Evolutionary conservation across 92 coral and sea anemone species (phyloP).

Genomic region (Porites evermanni): DNA sequence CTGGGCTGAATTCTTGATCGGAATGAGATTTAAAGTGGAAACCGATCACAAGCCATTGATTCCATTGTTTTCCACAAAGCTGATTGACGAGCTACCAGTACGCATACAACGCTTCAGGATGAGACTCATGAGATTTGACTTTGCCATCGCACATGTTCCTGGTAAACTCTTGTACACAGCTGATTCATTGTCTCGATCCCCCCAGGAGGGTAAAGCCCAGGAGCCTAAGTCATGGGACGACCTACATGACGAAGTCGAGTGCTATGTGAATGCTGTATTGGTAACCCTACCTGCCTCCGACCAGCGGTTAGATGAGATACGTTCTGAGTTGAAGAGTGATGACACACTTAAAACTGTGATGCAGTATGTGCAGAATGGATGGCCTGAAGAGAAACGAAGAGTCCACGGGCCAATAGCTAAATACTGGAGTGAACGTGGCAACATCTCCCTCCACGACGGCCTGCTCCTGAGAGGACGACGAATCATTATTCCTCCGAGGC

Average conservation of each 20-base stretch:
- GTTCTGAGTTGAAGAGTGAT: too few species aligned
- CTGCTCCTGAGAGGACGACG: too few species aligned
- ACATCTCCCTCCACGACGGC: too few species aligned
- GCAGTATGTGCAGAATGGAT: too few species aligned
- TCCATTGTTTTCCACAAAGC: slow-evolving; percentile 43
- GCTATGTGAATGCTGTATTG: slow-evolving; percentile 42
- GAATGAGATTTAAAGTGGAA: too few species aligned
- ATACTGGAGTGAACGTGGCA: too few species aligned
- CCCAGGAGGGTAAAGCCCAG: slow-evolving; percentile 1
- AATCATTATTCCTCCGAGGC: too few species aligned
- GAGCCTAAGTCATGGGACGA: slow-evolving; percentile 19
- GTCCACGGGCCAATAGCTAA: too few species aligned
- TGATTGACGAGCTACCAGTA: slow-evolving; percentile 41
- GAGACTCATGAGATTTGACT: slow-evolving; percentile 46
- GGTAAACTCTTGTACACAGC: slow-evolving; percentile 57
- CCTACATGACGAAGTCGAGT: slow-evolving; percentile 46
- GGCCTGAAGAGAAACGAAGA: too few species aligned
- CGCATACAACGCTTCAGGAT: slow-evolving; percentile 46
- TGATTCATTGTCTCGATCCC: slow-evolving; percentile 51
- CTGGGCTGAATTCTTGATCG: too few species aligned
- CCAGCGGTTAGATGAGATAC: background rate
- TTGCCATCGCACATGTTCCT: slow-evolving; percentile 29
- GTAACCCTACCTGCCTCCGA: slow-evolving; percentile 30
- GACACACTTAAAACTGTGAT: too few species aligned
- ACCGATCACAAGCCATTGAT: slow-evolving; percentile 10